Evolutionary conservation across 2,888 invertebrate genomes (phyloP).

Genomic region (Pristionchus exspectatus): DNA sequence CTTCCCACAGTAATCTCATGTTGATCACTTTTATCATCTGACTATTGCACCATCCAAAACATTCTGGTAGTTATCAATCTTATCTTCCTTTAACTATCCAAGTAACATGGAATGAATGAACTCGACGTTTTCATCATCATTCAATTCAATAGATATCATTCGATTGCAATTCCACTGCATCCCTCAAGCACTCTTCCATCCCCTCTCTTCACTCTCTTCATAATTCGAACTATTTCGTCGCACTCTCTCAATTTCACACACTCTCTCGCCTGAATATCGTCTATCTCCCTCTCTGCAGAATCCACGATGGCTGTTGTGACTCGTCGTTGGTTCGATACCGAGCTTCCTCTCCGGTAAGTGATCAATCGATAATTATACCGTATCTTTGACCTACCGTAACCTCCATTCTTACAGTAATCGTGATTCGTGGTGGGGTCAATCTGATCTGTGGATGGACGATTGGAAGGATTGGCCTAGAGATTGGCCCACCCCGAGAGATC

Average conservation of each 20-base stretch:
- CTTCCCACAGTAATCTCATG: slow-evolving; percentile 35
- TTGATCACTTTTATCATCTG: slow-evolving; percentile 39
- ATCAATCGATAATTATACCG: neutral
- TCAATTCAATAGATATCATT: neutral
- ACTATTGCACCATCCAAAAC: slow-evolving; percentile 8
- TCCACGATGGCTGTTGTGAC: slow-evolving; percentile 52
- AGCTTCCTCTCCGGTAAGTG: slow-evolving; percentile 40
- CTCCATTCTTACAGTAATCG: slow-evolving; percentile 56
- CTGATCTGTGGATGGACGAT: slow-evolving; percentile 67
- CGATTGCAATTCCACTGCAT: slow-evolving; percentile 1
- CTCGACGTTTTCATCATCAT: neutral
- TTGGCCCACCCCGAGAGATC: slow-evolving; percentile 74
- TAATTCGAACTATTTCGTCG: neutral
- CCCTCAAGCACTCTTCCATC: slow-evolving; percentile 49
- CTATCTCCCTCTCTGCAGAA: slow-evolving; percentile 39
- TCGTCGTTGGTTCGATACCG: slow-evolving; percentile 52
- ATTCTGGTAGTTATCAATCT: slow-evolving; percentile 2
- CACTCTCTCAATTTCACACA: slow-evolving; percentile 49
- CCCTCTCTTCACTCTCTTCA: slow-evolving; percentile 31
- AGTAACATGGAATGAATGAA: neutral
- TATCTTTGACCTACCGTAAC: neutral
- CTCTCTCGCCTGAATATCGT: slow-evolving; percentile 45
- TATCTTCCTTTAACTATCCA: neutral
- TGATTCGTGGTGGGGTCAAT: slow-evolving; percentile 63
- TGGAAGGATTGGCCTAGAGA: slow-evolving; percentile 75